Conservation (phyloP, 2,113 vertebrate species). For the Campylomormyrus numenius region DNA sequence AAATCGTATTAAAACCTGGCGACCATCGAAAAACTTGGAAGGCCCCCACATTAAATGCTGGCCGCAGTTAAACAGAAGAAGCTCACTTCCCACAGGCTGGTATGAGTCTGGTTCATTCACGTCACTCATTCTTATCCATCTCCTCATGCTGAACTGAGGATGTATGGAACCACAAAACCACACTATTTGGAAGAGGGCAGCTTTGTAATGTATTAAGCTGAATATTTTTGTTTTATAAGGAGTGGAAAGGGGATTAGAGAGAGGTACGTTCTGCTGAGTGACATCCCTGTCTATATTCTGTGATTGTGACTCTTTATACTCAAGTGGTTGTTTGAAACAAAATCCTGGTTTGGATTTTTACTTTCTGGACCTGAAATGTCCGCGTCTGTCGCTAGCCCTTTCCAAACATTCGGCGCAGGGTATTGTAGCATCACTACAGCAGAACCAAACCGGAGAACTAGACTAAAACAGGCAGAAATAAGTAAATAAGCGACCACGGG, state of each 20-base stretch:
- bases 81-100: neutral
- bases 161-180: neutral
- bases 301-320: too few species aligned
- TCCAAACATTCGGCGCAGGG: neutral
- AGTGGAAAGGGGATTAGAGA: neutral
- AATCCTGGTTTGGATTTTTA: too few species aligned
- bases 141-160: neutral
- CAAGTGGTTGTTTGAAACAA: too few species aligned
- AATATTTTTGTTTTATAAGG: neutral
- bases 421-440: neutral
- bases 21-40: neutral
- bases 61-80: neutral
- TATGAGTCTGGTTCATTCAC: neutral
- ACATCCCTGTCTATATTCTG: neutral
- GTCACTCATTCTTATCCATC: neutral
- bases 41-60: neutral
- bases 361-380: too few species aligned
- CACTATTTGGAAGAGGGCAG: neutral
- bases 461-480: constrained; percentile 1
- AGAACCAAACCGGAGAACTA: neutral
- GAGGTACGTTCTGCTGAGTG: neutral
- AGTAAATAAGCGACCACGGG: neutral
- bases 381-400: too few species aligned
- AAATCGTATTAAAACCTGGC: constrained; percentile 13
- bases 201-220: neutral